A percentile compares a stretch with the other conserved stretches of the same genome.
Conservation (phyloP, 2,113 vertebrate species). For the Scopus umbretta region DNA sequence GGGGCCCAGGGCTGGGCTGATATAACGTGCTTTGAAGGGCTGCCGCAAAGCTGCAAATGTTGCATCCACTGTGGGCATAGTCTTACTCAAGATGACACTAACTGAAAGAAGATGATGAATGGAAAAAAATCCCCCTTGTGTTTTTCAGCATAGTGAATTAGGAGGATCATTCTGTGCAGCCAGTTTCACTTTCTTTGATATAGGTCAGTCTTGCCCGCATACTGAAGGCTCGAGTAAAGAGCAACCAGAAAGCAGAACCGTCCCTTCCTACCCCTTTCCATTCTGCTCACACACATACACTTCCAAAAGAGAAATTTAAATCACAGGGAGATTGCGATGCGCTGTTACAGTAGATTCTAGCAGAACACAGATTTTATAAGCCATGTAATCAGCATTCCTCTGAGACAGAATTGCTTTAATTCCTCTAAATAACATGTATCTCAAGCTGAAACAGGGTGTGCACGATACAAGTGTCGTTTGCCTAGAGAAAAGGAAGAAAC, state of each 20-base stretch:
- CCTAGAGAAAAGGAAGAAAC: neutral
- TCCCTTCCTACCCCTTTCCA: neutral
- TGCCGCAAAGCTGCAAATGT: neutral
- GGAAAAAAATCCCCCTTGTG: conserved; percentile 11
- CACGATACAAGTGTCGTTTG: neutral
- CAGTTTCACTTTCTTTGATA: conserved; percentile 38
- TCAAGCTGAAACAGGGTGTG: neutral
- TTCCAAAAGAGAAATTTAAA: neutral
- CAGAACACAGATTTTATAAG: neutral
- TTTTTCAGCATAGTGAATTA: neutral
- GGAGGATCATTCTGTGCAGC: neutral
- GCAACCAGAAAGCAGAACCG: neutral
- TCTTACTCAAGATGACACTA: neutral
- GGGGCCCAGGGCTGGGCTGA: neutral
- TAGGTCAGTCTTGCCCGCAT: neutral
- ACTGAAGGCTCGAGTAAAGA: neutral
- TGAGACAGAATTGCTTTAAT: neutral
- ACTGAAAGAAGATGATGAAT: conserved; percentile 20
- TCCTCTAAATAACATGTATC: neutral
- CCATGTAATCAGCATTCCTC: neutral
- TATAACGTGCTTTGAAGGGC: neutral
- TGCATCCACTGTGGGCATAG: neutral
- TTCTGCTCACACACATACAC: neutral
- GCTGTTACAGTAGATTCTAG: neutral
- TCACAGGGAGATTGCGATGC: neutral